These are phyloP conservation scores for Bubalus kerabau DNA, from an alignment of 2,113 vertebrate species.

Conservation along the genomic window DNA sequence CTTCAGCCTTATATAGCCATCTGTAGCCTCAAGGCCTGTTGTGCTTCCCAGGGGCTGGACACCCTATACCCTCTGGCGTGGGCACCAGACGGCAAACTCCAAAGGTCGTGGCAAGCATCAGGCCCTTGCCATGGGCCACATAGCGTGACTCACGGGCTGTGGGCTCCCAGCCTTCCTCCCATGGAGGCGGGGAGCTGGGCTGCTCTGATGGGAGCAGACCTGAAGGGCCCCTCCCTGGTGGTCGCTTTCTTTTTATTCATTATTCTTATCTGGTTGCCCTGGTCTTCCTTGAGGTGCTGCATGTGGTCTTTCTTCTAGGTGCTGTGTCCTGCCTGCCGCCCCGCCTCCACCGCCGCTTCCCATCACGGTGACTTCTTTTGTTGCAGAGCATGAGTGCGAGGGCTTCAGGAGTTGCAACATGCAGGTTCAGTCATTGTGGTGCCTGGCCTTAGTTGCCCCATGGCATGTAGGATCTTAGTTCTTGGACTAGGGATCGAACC, in stretches of 20 bases:
- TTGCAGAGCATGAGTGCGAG: background rate
- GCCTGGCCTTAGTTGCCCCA: background rate
- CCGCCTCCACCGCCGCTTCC: background rate
- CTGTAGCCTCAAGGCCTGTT: background rate
- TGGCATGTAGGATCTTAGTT: background rate
- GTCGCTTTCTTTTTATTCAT: background rate
- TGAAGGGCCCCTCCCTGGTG: background rate
- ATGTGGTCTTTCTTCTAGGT: background rate
- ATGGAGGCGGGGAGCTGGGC: too few relatives aligned
- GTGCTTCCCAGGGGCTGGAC: background rate
- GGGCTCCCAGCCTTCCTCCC: background rate
- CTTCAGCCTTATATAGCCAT: constrained; percentile 38
- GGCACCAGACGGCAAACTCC: background rate
- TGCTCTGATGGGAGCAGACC: background rate
- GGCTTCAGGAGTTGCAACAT: background rate
- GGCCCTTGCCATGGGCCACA: background rate
- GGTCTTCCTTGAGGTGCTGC: background rate
- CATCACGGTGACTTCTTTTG: background rate
- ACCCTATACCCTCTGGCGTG: constrained; percentile 8
- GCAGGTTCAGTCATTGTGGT: background rate
- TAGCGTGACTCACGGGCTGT: background rate
- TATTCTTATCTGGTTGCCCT: background rate
- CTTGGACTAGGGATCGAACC: background rate
- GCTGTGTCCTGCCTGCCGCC: background rate
- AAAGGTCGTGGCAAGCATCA: background rate